A percentile compares a stretch with the other conserved stretches of the same genome.
These are phyloP conservation scores for Spialia ferax DNA, from an alignment of 2,888 invertebrate genomes.

Conservation along the genomic window DNA sequence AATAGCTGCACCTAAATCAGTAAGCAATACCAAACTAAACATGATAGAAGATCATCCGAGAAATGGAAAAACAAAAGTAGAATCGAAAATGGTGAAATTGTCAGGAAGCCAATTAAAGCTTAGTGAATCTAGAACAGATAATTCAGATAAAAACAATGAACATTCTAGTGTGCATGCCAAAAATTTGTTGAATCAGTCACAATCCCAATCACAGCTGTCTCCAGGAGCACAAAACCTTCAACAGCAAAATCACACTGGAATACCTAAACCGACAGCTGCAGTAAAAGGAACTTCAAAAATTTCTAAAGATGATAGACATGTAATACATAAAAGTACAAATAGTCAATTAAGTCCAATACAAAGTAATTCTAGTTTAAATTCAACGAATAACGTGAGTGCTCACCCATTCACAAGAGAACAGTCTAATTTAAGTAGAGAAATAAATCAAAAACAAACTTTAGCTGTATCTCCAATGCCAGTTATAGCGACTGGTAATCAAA, in stretches of 20 bases:
- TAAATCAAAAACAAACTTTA: slow-evolving; percentile 81
- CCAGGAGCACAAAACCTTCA: slow-evolving; percentile 78
- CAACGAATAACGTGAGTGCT: slow-evolving; percentile 80
- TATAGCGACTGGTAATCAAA: slow-evolving; percentile 64
- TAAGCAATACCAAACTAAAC: slow-evolving; percentile 80
- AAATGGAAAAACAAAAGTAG: slow-evolving; percentile 67
- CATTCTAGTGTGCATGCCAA: slow-evolving; percentile 55
- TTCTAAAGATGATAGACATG: slow-evolving; percentile 85
- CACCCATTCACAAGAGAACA: slow-evolving; percentile 82
- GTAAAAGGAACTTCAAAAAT: slow-evolving; percentile 96
- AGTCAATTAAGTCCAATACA: slow-evolving; percentile 86
- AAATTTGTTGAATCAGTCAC: slow-evolving; percentile 58
- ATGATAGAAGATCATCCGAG: slow-evolving; percentile 77
- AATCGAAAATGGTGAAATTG: slow-evolving; percentile 79
- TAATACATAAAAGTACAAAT: slow-evolving; percentile 85
- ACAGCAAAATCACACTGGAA: slow-evolving; percentile 85
- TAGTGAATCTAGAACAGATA: slow-evolving; percentile 68
- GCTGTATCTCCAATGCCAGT: slow-evolving; percentile 93
- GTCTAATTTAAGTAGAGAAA: slow-evolving; percentile 82
- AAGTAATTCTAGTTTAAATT: slow-evolving; percentile 86
- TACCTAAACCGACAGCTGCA: slow-evolving; percentile 96
- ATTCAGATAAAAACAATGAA: slow-evolving; percentile 58
- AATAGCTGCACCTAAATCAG: slow-evolving; percentile 82
- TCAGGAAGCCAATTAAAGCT: slow-evolving; percentile 80
- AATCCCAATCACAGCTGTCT: slow-evolving; percentile 55